Conservation (phyloP, 2,888 invertebrate species). For the Idaea dimidiata region DNA sequence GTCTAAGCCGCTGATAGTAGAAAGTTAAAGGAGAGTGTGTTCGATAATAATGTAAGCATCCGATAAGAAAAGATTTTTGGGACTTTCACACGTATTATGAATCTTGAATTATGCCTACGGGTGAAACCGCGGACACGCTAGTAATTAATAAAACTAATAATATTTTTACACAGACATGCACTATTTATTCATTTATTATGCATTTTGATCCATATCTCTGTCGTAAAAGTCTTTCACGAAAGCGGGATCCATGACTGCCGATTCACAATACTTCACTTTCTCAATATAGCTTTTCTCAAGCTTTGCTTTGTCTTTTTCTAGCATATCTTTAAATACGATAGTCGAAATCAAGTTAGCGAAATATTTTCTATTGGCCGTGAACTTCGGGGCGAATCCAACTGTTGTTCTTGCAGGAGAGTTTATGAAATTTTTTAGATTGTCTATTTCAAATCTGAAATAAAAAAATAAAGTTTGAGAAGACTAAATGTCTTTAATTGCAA, state of each 20-base stretch:
- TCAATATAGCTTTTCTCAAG: conserved; percentile 40
- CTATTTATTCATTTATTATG: neutral
- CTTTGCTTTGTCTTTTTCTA: conserved; percentile 48
- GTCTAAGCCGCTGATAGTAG: too few species aligned
- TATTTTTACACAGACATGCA: too few species aligned
- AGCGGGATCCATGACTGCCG: conserved; percentile 45
- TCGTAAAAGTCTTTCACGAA: conserved; percentile 52
- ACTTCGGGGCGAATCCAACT: conserved; percentile 56
- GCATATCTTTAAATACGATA: conserved; percentile 50
- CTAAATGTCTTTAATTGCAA: too few species aligned
- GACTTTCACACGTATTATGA: too few species aligned
- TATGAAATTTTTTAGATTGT: conserved; percentile 52
- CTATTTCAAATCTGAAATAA: conserved; percentile 49
- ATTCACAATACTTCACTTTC: conserved; percentile 60
- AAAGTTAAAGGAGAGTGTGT: too few species aligned
- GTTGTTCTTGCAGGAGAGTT: conserved; percentile 62
- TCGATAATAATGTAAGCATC: too few species aligned
- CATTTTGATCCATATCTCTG: conserved; percentile 45
- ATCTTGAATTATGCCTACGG: too few species aligned
- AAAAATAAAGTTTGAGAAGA: neutral
- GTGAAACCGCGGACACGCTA: too few species aligned
- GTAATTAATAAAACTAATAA: too few species aligned
- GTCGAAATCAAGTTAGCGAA: conserved; percentile 62
- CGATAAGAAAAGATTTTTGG: too few species aligned
- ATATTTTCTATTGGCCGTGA: conserved; percentile 62